These are phyloP conservation scores for Anguilla obscura DNA, from an alignment of 2,797 vertebrate genomes.

Conservation along the genomic window DNA sequence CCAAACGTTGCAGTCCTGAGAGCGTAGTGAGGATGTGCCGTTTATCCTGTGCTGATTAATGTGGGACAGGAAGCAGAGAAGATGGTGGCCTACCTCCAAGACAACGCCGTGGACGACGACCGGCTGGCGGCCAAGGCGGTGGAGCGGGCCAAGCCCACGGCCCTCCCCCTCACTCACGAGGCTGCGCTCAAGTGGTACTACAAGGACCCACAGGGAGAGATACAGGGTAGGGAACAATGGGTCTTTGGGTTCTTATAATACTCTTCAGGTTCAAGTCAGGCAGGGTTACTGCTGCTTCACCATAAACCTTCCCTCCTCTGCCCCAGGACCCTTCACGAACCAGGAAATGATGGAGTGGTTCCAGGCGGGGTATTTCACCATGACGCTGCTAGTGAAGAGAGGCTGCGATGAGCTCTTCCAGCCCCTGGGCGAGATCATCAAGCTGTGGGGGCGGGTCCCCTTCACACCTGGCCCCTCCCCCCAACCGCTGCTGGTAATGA, in stretches of 20 bases:
- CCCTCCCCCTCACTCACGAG: constrained; percentile 83
- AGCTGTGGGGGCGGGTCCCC: constrained; percentile 97
- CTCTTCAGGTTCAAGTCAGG: background rate
- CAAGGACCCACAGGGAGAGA: constrained; percentile 98
- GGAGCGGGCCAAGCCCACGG: constrained; percentile 83
- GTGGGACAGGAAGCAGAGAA: constrained; percentile 91
- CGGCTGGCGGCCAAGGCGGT: constrained; percentile 81
- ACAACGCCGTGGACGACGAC: constrained; percentile 89
- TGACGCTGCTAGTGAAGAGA: constrained; percentile 95
- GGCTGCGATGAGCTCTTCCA: constrained; percentile 97
- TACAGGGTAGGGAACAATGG: constrained; percentile 80
- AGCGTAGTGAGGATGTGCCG: background rate
- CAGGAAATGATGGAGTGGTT: constrained; percentile 99
- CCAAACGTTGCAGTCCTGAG: background rate
- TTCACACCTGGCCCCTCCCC: constrained; percentile 87
- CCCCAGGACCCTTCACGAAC: constrained; percentile 93
- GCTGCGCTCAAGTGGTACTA: constrained; percentile 99
- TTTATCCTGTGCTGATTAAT: background rate
- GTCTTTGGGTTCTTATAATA: background rate
- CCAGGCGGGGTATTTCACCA: constrained; percentile 97
- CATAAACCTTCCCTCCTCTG: background rate
- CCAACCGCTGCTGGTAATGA: constrained; percentile 85
- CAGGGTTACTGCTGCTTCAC: background rate
- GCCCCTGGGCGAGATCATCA: constrained; percentile 93
- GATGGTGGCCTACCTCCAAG: constrained; percentile 99